Conservation (phyloP, 2,113 vertebrate species). For the Myiozetetes cayanensis region DNA sequence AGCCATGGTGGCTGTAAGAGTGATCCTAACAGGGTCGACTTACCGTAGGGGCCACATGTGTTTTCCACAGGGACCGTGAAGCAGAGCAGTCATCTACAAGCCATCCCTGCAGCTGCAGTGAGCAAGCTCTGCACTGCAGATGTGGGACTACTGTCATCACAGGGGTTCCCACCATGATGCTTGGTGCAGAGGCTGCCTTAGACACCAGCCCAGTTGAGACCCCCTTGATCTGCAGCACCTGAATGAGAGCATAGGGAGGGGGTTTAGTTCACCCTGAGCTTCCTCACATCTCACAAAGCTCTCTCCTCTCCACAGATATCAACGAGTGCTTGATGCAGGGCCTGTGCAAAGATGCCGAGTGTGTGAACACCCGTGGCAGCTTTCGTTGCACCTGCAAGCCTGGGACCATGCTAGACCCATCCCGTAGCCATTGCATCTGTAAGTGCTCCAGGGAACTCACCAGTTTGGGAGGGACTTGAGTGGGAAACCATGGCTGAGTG, state of each 20-base stretch:
- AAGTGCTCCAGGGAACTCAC: constrained; percentile 66
- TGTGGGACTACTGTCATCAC: background rate
- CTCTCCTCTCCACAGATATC: constrained; percentile 80
- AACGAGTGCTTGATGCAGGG: constrained; percentile 88
- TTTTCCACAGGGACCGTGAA: background rate
- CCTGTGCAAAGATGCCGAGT: constrained; percentile 88
- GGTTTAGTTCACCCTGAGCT: background rate
- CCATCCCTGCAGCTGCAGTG: background rate
- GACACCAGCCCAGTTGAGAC: background rate
- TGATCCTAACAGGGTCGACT: background rate
- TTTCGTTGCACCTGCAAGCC: constrained; percentile 88
- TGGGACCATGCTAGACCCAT: constrained; percentile 90
- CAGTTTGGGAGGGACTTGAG: background rate
- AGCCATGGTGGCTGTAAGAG: background rate
- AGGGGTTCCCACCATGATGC: background rate
- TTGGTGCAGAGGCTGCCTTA: background rate
- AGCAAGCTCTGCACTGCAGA: background rate
- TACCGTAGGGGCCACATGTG: fast-evolving
- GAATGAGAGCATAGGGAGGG: background rate
- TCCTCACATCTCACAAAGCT: background rate
- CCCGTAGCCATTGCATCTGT: constrained; percentile 94
- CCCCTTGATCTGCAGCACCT: fast-evolving
- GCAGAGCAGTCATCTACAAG: background rate
- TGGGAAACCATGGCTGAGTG: background rate
- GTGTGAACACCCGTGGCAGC: constrained; percentile 93